Base-by-base conservation (phyloP, 2,797 vertebrate species). In the Antrozous pallidus region DNA sequence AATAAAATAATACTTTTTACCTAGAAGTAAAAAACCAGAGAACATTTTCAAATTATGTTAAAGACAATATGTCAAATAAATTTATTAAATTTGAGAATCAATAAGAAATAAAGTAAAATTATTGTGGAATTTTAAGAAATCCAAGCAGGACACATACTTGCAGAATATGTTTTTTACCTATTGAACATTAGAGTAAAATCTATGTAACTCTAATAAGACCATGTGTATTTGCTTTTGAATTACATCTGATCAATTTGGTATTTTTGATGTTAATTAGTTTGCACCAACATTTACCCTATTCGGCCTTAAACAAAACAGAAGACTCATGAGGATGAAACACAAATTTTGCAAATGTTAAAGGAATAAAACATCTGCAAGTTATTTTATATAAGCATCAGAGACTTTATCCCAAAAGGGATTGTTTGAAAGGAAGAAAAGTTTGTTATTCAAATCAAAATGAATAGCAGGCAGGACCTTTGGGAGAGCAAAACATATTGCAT, bases 281-380 rank as follows among this genome's bases (percentile, higher is more conserved):
- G 86, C 93, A 97, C 82, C 97, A 98, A 98, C 98, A 97, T 98
- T 98, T 98, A 98, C 96, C 97, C 97, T 97, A 97, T 96, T 93
- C 73, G 73, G 93, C 88, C 95, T 98, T 98, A 98, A 98, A 98
- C 95, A 97, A 97, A 98, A 97, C 97, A 97, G 92, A 38, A 71
- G 93, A 84, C 98, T 97, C 98, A 79, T 58, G 97, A 98, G 98
- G 95, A 96, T 86, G 97, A 96, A 97, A 96, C 51, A 96, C 97
- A 98, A 97, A 97, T 97, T 97, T 98, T 96, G 97, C 96, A 98
- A 98, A 98, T 98, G 94, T 98, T 98, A 98, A 97, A 98, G 97
- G 97, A 97, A 97, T 97, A 96, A 98, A 96, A 51, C 97, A 97
- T 96, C 97, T 98, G 97, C 95, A 91, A 97, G 56, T 96, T 96